Conservation (phyloP, 2,113 vertebrate species). For the Picathartes gymnocephalus region DNA sequence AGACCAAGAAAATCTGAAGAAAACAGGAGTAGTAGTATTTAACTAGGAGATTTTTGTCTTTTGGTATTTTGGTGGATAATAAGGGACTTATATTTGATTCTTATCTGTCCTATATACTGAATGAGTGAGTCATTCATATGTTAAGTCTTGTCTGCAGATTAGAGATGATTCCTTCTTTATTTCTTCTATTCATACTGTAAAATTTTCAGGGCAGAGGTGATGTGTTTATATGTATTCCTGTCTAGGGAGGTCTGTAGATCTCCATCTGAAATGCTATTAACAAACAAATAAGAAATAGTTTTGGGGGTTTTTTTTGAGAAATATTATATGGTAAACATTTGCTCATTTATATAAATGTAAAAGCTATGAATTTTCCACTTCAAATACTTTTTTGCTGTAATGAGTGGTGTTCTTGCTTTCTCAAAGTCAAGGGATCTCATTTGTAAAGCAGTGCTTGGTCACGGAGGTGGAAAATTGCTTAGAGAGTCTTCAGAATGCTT, state of each 20-base stretch:
- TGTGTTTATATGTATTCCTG: background rate
- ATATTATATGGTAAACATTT: background rate
- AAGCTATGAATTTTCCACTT: background rate
- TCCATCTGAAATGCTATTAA: background rate
- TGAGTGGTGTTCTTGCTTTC: background rate
- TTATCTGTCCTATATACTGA: background rate
- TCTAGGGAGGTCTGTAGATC: background rate
- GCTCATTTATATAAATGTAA: background rate
- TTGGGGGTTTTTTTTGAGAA: background rate
- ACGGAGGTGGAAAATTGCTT: background rate
- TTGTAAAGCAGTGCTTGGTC: background rate
- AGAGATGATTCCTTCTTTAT: background rate
- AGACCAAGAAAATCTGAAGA: background rate
- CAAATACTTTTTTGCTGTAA: background rate
- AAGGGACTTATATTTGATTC: background rate
- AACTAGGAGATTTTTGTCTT: background rate
- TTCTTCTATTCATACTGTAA: background rate
- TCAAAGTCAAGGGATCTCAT: background rate
- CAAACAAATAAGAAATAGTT: background rate
- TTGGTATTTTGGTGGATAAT: background rate
- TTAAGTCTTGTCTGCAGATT: background rate
- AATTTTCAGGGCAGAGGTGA: background rate
- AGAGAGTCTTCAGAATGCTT: background rate
- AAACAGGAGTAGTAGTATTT: background rate
- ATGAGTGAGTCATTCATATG: background rate